Percentiles rank a stretch among this genome's conserved stretches.
phyloP scores from a whole-genome alignment of 2,888 invertebrate species.

The Drosophila setosimentum region DNA sequence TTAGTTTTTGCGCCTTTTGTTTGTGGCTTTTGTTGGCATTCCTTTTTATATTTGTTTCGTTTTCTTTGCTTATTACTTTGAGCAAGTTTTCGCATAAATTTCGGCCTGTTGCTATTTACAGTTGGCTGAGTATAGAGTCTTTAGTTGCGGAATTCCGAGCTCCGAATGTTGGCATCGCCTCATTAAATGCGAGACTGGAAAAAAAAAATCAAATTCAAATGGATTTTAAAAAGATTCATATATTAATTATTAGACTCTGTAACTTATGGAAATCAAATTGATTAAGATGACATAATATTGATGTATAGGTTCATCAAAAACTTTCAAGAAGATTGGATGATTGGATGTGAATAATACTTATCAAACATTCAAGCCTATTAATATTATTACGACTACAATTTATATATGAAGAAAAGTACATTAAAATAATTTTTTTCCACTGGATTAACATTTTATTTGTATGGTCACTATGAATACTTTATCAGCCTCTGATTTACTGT shows the following conservation, averaged over 20 bases:
- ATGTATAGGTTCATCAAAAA: not conserved
- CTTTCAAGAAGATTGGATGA: not conserved
- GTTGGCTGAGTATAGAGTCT: constrained; percentile 46
- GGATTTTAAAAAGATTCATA: constrained; percentile 52
- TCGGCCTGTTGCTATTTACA: constrained; percentile 73
- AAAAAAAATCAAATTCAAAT: constrained; percentile 56
- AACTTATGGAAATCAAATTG: constrained; percentile 21
- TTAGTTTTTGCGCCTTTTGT: constrained; percentile 54
- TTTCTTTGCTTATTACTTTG: constrained; percentile 70
- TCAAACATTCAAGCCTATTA: not conserved
- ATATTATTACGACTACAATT: not conserved
- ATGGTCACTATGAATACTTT: constrained; percentile 17
- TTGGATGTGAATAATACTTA: not conserved
- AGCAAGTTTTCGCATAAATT: constrained; percentile 74
- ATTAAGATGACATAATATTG: not conserved
- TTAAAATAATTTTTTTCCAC: constrained; percentile 17
- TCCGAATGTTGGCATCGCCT: constrained; percentile 51
- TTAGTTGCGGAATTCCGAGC: constrained; percentile 34
- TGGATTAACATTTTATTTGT: constrained; percentile 33
- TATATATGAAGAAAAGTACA: not conserved
- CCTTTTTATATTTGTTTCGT: constrained; percentile 38
- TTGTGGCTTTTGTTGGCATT: constrained; percentile 54
- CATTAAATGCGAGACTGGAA: constrained; percentile 66
- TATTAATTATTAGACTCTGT: constrained; percentile 10
- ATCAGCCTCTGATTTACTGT: constrained; percentile 4